Evolutionary conservation across 2,113 vertebrate genomes (phyloP).

Genomic region (Gallinago media): DNA sequence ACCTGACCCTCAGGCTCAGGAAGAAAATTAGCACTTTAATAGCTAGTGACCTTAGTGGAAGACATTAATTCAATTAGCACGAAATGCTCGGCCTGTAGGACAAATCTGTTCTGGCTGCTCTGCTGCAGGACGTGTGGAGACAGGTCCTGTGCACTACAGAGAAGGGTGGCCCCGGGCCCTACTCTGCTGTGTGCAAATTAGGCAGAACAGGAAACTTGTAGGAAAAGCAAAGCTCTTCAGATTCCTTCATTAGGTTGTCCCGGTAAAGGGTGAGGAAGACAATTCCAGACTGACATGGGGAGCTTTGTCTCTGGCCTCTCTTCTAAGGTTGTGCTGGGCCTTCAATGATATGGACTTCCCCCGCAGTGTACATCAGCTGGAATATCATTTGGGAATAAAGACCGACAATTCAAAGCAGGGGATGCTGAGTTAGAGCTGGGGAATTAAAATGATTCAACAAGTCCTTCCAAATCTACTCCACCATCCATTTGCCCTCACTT

Average conservation of each 20-base stretch:
- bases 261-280: neutral
- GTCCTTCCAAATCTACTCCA: neutral
- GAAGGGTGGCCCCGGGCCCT: neutral
- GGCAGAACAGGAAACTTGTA: neutral
- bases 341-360: neutral
- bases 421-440: neutral
- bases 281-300: neutral
- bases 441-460: neutral
- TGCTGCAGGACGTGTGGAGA: neutral
- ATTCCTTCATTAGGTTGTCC: neutral
- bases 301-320: neutral
- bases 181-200: neutral
- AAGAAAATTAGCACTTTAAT: neutral
- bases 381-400: neutral
- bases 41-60: neutral
- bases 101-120: neutral
- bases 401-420: neutral
- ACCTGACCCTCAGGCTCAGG: neutral
- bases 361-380: neutral
- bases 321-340: neutral
- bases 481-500: neutral
- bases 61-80: neutral
- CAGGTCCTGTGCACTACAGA: neutral
- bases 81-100: neutral
- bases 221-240: neutral